Base-by-base conservation (phyloP, 2,888 invertebrate genomes). In the Oscheius sp. region DNA sequence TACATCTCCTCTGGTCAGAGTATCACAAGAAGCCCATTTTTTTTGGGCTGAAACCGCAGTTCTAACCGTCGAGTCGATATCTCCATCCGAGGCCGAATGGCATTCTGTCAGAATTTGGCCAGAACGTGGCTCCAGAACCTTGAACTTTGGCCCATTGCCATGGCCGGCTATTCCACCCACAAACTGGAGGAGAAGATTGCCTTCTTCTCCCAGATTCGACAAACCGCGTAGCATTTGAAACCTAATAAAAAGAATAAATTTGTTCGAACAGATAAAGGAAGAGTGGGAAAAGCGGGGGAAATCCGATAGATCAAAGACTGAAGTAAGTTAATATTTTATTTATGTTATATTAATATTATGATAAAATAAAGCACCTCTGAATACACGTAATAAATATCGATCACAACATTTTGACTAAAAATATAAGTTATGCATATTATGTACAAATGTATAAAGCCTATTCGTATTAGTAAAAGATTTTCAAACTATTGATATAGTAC, bases 71-170 rank as follows among this genome's bases (percentile, higher is more conserved):
- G 74, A 58, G 46, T 81, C 76, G n/a, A 83, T 78, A 2, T 73
- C 68, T 16, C 72, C 69, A 1, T 72, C 55, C 9, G 55, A 52
- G 21, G 81, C 78, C 12, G 69, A 72, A 23, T 76, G 73, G 41
- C 79, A 82, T 53, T 80, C 69, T 0, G 77, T 75, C 12, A 82
- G 76, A 0, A 81, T 72, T 55, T 75, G 58, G 27, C 83, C 86
- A 68, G 77, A 83, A 61, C 85, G 69, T 0, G 87, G 86, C 58
- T 87, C 86, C 69, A 81, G 69, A 5, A 87, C 85, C 0, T 73
- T 63, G 63, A 87, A 85, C 13, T 41, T 55, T 2, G 74, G 63
- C n/a, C 76, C 77, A 9, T 73, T 76, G 7, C 72, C 69, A 25
- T 82, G 69, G n/a, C 75, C 72, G 23, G 79, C 74, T 7, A 75